Percentiles rank a stretch among this genome's conserved stretches.
phyloP scores from a whole-genome alignment of 1,140 invertebrate genomes.

The Meteorus sp. region DNA sequence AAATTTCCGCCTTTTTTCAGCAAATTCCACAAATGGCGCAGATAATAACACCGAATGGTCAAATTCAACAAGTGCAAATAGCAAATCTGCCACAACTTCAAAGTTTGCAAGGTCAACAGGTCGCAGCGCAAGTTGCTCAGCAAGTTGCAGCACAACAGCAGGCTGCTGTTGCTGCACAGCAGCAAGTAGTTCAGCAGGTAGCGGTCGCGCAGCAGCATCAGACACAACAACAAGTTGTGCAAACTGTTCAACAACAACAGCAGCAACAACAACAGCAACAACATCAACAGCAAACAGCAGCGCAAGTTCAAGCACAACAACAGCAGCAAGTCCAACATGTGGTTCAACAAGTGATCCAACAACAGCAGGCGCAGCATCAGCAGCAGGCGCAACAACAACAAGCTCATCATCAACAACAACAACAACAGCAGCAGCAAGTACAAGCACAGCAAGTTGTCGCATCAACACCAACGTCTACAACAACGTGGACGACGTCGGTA shows the following conservation, averaged over 20 bases:
- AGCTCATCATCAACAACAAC: slow-evolving; percentile 51
- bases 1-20: slow-evolving; percentile 36
- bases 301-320: slow-evolving; percentile 50
- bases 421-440: slow-evolving; percentile 56
- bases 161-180: slow-evolving; percentile 24
- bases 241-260: slow-evolving; percentile 36
- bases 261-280: slow-evolving; percentile 34
- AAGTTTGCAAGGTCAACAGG: slow-evolving; percentile 54
- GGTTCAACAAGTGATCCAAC: slow-evolving; percentile 34
- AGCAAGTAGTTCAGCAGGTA: slow-evolving; percentile 38
- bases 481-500: slow-evolving; percentile 52
- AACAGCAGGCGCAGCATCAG: slow-evolving; percentile 45
- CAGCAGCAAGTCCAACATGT: slow-evolving; percentile 38
- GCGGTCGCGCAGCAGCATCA: slow-evolving; percentile 33
- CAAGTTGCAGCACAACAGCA: slow-evolving; percentile 54
- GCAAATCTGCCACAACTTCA: slow-evolving; percentile 66
- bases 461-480: slow-evolving; percentile 49
- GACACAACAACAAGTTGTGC: slow-evolving; percentile 47
- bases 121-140: slow-evolving; percentile 40
- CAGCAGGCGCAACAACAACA: slow-evolving; percentile 48
- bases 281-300: slow-evolving; percentile 36
- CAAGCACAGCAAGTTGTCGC: slow-evolving; percentile 54
- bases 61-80: slow-evolving; percentile 84
- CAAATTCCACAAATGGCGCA: slow-evolving; percentile 74
- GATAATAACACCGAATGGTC: slow-evolving; percentile 83